A percentile compares a stretch with the other conserved stretches of the same genome.
Evolutionary conservation across 2,888 invertebrate species (phyloP).

Genomic region (Synergus laeviventris): DNA sequence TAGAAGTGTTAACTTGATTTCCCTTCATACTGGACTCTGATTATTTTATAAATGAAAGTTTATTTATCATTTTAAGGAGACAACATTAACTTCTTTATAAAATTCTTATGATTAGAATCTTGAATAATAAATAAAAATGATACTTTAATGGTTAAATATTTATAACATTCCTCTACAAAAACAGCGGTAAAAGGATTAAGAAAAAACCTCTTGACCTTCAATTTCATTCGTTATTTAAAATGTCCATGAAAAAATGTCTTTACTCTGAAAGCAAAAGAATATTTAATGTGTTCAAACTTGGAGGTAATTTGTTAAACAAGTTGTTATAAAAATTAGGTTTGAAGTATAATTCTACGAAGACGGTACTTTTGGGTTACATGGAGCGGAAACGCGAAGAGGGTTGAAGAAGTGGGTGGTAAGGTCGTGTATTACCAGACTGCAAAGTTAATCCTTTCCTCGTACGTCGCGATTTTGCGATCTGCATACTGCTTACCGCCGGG

Average conservation of each 20-base stretch:
- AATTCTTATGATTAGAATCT: background rate
- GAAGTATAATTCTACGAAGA: background rate
- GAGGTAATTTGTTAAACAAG: too few species aligned
- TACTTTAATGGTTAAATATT: too few species aligned
- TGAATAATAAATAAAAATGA: too few species aligned
- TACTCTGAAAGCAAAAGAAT: too few species aligned
- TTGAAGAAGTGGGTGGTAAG: background rate
- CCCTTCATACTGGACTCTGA: background rate
- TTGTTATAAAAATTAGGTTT: background rate
- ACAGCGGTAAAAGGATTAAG: too few species aligned
- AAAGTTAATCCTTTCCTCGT: slow-evolving; percentile 67
- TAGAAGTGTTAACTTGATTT: background rate
- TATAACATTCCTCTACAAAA: too few species aligned
- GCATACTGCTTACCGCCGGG: slow-evolving; percentile 69
- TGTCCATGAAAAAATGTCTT: too few species aligned
- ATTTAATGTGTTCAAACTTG: too few species aligned
- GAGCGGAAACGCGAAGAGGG: slow-evolving; percentile 33
- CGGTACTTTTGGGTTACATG: slow-evolving; percentile 29
- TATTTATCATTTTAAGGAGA: background rate
- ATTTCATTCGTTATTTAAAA: too few species aligned
- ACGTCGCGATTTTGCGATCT: slow-evolving; percentile 70
- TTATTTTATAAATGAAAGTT: background rate
- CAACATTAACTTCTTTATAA: too few species aligned
- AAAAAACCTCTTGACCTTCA: too few species aligned
- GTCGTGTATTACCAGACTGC: slow-evolving; percentile 43